phyloP scores from a whole-genome alignment of 2,888 invertebrate genomes.

The Chloromyia formosa region DNA sequence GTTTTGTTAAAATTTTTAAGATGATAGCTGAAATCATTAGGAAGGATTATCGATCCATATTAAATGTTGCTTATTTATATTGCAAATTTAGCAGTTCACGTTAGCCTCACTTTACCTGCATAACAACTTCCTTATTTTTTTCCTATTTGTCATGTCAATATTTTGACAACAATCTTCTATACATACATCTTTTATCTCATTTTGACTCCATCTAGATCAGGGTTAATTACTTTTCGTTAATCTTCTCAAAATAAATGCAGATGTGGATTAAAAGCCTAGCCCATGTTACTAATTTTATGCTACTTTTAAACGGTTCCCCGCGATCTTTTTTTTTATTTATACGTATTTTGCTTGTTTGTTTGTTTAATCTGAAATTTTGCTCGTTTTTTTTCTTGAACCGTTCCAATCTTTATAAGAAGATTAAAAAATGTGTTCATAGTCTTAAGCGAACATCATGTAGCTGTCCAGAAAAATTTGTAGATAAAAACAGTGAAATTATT shows the following conservation, averaged over 20 bases:
- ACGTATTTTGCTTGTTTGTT: too few species aligned
- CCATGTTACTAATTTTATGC: background rate
- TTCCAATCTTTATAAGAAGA: conserved; percentile 22
- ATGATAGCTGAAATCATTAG: too few species aligned
- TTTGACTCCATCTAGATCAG: background rate
- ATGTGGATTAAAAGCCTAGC: background rate
- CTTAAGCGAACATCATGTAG: conserved; percentile 16
- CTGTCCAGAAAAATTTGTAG: conserved; percentile 20
- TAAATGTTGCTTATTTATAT: too few species aligned
- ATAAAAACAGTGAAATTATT: background rate
- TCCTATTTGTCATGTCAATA: too few species aligned
- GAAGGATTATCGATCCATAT: too few species aligned
- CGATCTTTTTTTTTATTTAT: background rate
- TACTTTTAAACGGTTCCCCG: background rate
- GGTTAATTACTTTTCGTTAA: conserved; percentile 18
- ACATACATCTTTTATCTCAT: too few species aligned
- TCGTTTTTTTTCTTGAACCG: conserved; percentile 15
- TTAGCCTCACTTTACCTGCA: too few species aligned
- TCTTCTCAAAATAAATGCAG: background rate
- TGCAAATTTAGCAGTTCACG: too few species aligned
- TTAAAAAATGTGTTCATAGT: conserved; percentile 7
- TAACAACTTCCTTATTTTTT: too few species aligned
- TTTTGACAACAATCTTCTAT: too few species aligned
- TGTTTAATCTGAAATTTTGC: background rate
- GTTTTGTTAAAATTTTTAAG: too few species aligned